Evolutionary conservation across 2,888 invertebrate species (phyloP).

Genomic region (Deilephila porcellus): DNA sequence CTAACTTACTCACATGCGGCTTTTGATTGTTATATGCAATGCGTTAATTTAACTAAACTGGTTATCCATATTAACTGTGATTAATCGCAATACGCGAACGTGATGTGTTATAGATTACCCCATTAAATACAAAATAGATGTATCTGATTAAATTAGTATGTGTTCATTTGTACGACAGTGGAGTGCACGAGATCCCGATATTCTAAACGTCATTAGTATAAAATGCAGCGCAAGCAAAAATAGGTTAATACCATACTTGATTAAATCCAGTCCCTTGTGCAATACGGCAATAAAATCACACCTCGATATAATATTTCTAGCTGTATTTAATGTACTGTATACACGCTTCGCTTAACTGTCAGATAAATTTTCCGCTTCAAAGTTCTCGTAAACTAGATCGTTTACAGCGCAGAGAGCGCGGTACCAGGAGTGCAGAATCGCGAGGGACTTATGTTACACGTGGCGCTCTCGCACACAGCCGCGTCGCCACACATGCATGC

Average conservation of each 20-base stretch:
- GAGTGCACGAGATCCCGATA: background rate
- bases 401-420: conserved; percentile 66
- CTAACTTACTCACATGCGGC: conserved; percentile 50
- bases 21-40: conserved; percentile 18
- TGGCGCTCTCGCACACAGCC: conserved; percentile 65
- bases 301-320: conserved; percentile 24
- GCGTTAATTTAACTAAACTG: background rate
- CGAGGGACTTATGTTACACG: conserved; percentile 62
- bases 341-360: conserved; percentile 61
- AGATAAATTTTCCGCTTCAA: conserved; percentile 72
- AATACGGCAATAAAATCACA: conserved; percentile 27
- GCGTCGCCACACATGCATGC: conserved; percentile 40
- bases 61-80: background rate
- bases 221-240: conserved; percentile 14
- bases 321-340: conserved; percentile 32
- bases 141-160: background rate
- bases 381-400: conserved; percentile 72
- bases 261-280: conserved; percentile 25
- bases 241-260: conserved; percentile 19
- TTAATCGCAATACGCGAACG: background rate
- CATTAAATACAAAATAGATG: no score
- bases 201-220: conserved; percentile 26
- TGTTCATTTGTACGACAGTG: background rate
- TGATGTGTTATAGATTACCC: no score
- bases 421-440: conserved; percentile 62